A percentile compares a stretch with the other conserved stretches of the same genome.
Conservation (phyloP, 64 coral and sea anemone genomes). For the Stylophora pistillata region DNA sequence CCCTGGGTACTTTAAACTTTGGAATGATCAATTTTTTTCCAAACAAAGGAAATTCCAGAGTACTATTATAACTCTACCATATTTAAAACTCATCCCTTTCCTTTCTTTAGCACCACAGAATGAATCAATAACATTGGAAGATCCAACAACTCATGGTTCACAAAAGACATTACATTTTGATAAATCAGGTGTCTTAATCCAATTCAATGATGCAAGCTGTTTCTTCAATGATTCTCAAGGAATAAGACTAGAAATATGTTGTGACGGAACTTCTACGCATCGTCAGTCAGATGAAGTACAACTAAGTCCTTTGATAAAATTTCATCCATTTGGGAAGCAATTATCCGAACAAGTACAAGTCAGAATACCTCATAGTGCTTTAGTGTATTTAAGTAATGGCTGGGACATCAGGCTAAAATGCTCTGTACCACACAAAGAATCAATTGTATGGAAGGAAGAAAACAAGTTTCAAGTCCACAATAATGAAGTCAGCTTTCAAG, state of each 20-base stretch:
- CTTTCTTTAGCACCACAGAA: background rate
- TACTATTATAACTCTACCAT: background rate
- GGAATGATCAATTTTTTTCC: no score
- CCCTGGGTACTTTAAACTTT: no score
- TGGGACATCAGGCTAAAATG: constrained; percentile 21
- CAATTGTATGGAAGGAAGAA: background rate
- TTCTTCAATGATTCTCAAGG: background rate
- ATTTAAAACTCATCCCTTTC: background rate
- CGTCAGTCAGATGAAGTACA: constrained; percentile 17
- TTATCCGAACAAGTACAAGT: background rate
- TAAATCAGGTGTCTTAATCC: constrained; percentile 30
- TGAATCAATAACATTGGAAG: background rate
- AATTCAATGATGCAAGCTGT: constrained; percentile 14
- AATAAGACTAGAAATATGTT: constrained; percentile 6
- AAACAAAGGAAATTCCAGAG: no score
- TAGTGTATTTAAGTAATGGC: background rate
- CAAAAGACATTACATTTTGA: constrained; percentile 29
- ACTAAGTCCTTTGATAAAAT: constrained; percentile 51
- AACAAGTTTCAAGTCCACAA: background rate
- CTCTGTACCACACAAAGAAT: background rate
- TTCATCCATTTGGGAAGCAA: constrained; percentile 15
- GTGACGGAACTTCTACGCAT: background rate
- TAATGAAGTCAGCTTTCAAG: constrained; percentile 20
- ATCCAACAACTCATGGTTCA: background rate
- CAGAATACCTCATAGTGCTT: constrained; percentile 55